phyloP scores from a whole-genome alignment of 2,888 invertebrate species.

The Neria commutata region DNA sequence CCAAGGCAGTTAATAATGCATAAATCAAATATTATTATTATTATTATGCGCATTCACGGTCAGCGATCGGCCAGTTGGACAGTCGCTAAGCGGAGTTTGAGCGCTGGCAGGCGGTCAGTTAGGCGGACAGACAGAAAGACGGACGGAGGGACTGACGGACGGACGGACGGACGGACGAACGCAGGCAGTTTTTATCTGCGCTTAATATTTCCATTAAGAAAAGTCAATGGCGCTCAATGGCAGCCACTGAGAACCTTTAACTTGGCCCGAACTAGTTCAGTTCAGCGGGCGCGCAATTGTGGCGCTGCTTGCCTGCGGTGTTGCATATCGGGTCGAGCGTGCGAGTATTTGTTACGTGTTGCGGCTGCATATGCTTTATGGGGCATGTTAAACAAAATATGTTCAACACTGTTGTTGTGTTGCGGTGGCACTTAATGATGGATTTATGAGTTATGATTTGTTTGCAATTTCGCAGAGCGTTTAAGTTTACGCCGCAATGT shows the following conservation, averaged over 20 bases:
- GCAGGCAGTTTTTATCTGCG: conserved; percentile 1
- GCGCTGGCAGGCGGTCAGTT: no score
- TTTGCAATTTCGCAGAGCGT: conserved; percentile 22
- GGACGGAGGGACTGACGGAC: no score
- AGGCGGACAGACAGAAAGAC: no score
- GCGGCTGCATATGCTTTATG: not conserved
- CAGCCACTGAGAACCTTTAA: not conserved
- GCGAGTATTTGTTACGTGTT: not conserved
- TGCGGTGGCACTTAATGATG: conserved; percentile 43
- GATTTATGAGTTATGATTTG: conserved; percentile 55
- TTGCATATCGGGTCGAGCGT: not conserved
- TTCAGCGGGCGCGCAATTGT: not conserved
- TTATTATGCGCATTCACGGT: conserved; percentile 47
- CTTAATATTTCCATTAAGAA: not conserved
- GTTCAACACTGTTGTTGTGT: conserved; percentile 31
- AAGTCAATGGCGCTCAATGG: not conserved
- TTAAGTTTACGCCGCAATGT: conserved; percentile 47
- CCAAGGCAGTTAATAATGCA: conserved; percentile 42
- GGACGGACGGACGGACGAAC: no score
- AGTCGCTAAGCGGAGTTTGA: no score
- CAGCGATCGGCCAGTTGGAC: conserved; percentile 31
- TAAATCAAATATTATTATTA: conserved; percentile 45
- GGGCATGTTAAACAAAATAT: conserved; percentile 23
- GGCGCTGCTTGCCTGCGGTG: not conserved
- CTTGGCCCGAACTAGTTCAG: not conserved